A percentile compares a stretch with the other conserved stretches of the same genome.
Conservation (phyloP, 30 jellyfish, hydroid and myxozoan species). For the Nemopilema nomurai region DNA sequence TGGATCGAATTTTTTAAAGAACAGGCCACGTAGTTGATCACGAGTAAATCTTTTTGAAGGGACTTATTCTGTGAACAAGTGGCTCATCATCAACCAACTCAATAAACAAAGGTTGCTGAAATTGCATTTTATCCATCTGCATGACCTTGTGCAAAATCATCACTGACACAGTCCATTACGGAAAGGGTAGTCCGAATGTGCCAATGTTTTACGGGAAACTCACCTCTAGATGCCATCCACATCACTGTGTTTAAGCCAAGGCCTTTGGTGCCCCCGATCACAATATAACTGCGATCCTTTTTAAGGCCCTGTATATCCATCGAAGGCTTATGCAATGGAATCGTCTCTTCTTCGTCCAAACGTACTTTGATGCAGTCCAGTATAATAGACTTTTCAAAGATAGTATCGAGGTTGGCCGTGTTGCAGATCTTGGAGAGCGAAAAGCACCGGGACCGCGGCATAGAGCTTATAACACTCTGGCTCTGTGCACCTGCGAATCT, state of each 20-base stretch:
- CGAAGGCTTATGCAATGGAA: conserved; percentile 27
- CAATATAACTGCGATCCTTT: conserved; percentile 64
- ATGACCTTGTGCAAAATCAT: too few species aligned
- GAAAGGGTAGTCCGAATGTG: too few species aligned
- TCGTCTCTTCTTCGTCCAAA: background rate
- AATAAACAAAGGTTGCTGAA: too few species aligned
- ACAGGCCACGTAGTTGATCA: too few species aligned
- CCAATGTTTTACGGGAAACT: too few species aligned
- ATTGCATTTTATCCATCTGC: too few species aligned
- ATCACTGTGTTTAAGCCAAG: conserved; percentile 67
- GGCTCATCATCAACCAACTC: too few species aligned
- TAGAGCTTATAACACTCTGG: background rate
- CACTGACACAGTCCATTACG: too few species aligned
- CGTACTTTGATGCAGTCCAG: conserved; percentile 22
- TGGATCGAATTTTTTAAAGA: too few species aligned
- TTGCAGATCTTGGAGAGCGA: conserved; percentile 17
- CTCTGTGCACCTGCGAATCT: background rate
- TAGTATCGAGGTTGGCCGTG: background rate
- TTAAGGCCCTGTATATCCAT: conserved; percentile 71
- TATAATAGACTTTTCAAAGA: background rate
- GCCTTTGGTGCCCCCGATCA: conserved; percentile 73
- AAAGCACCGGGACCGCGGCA: background rate
- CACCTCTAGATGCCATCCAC: conserved; percentile 77
- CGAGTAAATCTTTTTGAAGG: too few species aligned
- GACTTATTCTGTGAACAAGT: too few species aligned